Base-by-base conservation (phyloP, 2,113 vertebrate genomes). In the Thermophis baileyi region DNA sequence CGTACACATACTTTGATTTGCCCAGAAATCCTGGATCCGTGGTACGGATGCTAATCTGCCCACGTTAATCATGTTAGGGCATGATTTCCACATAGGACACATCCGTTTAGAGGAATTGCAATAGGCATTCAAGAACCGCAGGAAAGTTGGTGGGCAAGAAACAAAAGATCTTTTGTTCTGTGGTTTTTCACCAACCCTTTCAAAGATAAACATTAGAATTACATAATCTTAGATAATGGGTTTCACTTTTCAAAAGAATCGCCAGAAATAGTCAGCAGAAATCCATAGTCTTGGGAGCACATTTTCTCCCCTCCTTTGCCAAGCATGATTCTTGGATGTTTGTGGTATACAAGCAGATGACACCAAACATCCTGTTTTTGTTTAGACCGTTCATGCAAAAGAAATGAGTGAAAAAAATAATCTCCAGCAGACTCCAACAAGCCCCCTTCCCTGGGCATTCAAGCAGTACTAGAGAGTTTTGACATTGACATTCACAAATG, bases 271-370 rank as follows among this genome's bases (percentile, higher is more conserved):
- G 91, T 54, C 85, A 44, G 91, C 55, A 88, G 74, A 88, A 88
- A 88, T 88, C 91, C 44, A 53, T n/a, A 40, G n/a, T 25, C 50
- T 57, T 50, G 9, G 0, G 14, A 50, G 22, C 49, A 85, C 24
- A 35, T 81, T 90, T 51, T 49, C 12, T 69, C 46, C 3, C 46
- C 35, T 35, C 53, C 49, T 25, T 55, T 55, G n/a, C 18, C 53
- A 93, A 51, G 35, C n/a, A 24, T 40, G n/a, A 60, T 90, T 63
- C 81, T 63, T 92, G 40, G 46, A 90, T 93, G 57, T 90, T 90
- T 86, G 88, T 90, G 92, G 88, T 60, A 24, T 30, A 27, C 8
- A 25, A 25, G 46, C 27, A 44, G 20, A 57, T 85, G 51, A 85
- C 35, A 93, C 57, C 14, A 54, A n/a, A 60, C 53, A 47, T 55